Evolutionary conservation across 2,797 vertebrate species (phyloP).

Genomic region (Sebastes diploproa): DNA sequence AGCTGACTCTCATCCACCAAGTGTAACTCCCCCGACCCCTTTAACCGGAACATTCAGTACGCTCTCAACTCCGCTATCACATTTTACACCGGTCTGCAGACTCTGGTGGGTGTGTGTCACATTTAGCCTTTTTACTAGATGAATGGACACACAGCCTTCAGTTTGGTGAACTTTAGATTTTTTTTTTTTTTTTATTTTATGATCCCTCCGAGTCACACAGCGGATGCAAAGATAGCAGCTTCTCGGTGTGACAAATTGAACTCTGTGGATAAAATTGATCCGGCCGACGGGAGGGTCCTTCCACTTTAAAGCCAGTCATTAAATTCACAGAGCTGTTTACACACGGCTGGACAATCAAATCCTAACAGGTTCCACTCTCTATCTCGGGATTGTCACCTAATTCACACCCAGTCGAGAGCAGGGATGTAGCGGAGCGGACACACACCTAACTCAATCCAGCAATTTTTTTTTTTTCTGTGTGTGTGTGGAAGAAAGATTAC

Average conservation of each 20-base stretch:
- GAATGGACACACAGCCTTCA: constrained; percentile 16
- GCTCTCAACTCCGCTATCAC: constrained; percentile 16
- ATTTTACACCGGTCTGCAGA: constrained; percentile 18
- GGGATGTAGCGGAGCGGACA: background rate
- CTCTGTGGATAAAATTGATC: constrained; percentile 38
- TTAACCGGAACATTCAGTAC: constrained; percentile 39
- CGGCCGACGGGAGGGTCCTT: constrained; percentile 6
- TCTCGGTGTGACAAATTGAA: constrained; percentile 12
- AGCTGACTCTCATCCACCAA: constrained; percentile 48
- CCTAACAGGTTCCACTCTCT: constrained; percentile 10
- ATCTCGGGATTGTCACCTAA: constrained; percentile 23
- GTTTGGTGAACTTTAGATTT: constrained; percentile 19
- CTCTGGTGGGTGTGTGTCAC: constrained; percentile 14
- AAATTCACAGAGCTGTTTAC: constrained; percentile 38
- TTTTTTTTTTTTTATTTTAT: background rate
- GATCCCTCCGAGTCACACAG: background rate
- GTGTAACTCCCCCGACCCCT: constrained; percentile 9
- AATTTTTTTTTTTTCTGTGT: background rate
- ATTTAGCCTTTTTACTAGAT: constrained; percentile 28
- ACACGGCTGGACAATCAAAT: constrained; percentile 28
- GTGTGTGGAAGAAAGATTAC: background rate
- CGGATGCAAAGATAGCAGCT: constrained; percentile 2
- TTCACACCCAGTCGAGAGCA: constrained; percentile 11
- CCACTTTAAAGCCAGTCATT: constrained; percentile 38
- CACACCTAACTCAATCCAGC: background rate